Conservation (phyloP, 1,140 invertebrate species). For the Drosophila ambigua region DNA sequence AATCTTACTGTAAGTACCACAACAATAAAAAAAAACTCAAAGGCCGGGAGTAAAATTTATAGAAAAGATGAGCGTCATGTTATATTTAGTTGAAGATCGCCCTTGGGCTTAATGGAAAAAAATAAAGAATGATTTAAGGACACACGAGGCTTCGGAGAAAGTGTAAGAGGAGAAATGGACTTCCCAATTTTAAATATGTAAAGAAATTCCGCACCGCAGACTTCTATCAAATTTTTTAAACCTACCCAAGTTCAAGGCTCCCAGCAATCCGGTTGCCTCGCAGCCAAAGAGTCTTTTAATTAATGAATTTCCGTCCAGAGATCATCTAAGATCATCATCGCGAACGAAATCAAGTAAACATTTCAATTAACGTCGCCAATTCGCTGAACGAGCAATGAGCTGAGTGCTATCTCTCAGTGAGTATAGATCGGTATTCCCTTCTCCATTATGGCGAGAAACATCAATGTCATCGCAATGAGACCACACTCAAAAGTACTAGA, state of each 20-base stretch:
- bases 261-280: background rate
- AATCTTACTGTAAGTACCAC: constrained; percentile 37
- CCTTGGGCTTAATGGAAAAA: too few species aligned
- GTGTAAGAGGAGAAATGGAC: too few species aligned
- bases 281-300: background rate
- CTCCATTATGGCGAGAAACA: constrained; percentile 31
- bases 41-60: background rate
- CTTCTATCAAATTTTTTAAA: too few species aligned
- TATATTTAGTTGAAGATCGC: background rate
- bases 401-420: background rate
- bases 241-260: too few species aligned
- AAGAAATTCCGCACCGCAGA: too few species aligned
- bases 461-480: constrained; percentile 72
- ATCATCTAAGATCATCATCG: constrained; percentile 25
- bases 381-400: background rate
- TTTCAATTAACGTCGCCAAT: constrained; percentile 46
- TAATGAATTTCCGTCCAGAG: background rate
- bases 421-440: constrained; percentile 6
- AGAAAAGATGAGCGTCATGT: background rate
- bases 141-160: too few species aligned
- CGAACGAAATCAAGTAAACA: constrained; percentile 25
- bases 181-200: too few species aligned
- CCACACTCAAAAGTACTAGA: constrained; percentile 24
- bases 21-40: background rate
- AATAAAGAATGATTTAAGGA: too few species aligned